phyloP scores from a whole-genome alignment of 2,113 vertebrate species.

The Microtus montanus region DNA sequence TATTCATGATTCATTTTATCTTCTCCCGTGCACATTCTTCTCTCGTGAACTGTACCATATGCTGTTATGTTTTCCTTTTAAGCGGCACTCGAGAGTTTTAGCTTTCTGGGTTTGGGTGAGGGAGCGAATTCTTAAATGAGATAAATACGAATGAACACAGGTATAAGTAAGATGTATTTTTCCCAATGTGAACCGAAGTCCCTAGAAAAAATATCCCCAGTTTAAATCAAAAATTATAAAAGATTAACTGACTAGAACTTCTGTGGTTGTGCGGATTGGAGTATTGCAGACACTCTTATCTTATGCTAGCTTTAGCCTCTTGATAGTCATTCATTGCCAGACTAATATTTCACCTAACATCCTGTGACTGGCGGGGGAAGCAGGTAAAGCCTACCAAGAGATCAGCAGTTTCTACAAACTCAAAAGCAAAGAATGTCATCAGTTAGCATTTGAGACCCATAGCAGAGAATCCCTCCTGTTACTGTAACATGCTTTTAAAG shows the following conservation, averaged over 20 bases:
- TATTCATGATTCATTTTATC: background rate
- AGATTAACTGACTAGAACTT: background rate
- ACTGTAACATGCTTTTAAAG: background rate
- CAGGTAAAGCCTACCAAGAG: background rate
- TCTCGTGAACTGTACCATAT: background rate
- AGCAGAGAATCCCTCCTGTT: accelerated
- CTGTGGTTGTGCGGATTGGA: background rate
- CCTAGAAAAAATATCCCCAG: background rate
- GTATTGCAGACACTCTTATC: background rate
- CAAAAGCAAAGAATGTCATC: background rate
- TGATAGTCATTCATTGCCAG: background rate
- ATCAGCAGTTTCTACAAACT: background rate
- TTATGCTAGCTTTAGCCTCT: background rate
- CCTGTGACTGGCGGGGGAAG: background rate
- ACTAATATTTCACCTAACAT: no score
- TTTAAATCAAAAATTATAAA: background rate
- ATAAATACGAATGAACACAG: background rate
- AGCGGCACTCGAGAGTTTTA: background rate
- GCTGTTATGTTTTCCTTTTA: background rate
- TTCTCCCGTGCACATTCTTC: background rate
- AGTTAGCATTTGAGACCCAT: background rate
- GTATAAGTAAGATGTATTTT: background rate
- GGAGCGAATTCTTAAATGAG: background rate
- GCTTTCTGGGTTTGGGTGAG: background rate
- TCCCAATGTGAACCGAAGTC: background rate